Evolutionary conservation across 2,888 invertebrate species (phyloP).

Genomic region (Gymnosoma rotundatum): DNA sequence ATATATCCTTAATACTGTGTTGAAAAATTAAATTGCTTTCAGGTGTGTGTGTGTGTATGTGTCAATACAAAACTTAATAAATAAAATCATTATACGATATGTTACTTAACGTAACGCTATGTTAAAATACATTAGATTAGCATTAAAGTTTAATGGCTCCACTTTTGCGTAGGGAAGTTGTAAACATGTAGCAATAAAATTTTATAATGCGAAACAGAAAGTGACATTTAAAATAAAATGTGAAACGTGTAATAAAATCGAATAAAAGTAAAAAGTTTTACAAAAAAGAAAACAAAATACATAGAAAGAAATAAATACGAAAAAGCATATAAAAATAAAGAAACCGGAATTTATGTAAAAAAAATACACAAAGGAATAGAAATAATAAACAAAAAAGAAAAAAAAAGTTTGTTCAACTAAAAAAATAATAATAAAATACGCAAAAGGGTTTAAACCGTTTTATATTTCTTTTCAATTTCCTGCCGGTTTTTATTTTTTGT

Average conservation of each 20-base stretch:
- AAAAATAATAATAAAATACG: neutral
- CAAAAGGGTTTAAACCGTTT: slow-evolving; percentile 1
- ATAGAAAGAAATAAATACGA: neutral
- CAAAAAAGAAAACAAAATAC: slow-evolving; percentile 67
- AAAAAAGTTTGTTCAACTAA: neutral
- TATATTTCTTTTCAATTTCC: neutral
- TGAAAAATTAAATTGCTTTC: neutral
- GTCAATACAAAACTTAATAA: slow-evolving; percentile 7
- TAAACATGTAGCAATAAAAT: slow-evolving; percentile 49
- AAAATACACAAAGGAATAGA: slow-evolving; percentile 32
- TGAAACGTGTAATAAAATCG: slow-evolving; percentile 60
- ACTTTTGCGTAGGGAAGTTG: slow-evolving; percentile 51
- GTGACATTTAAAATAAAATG: slow-evolving; percentile 65
- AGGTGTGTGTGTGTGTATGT: slow-evolving; percentile 12
- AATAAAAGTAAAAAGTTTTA: slow-evolving; percentile 72
- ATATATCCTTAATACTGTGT: too few relatives aligned
- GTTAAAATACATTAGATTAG: slow-evolving; percentile 26
- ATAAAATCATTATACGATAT: slow-evolving; percentile 23
- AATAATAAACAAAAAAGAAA: neutral
- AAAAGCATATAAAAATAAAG: slow-evolving; percentile 6
- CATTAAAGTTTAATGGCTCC: slow-evolving; percentile 56
- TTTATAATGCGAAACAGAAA: slow-evolving; percentile 47
- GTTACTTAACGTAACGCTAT: slow-evolving; percentile 11
- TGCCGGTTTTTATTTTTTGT: neutral
- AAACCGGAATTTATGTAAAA: slow-evolving; percentile 22